Conservation (phyloP, 1,140 invertebrate species). For the Diachasmimorpha longicaudata region DNA sequence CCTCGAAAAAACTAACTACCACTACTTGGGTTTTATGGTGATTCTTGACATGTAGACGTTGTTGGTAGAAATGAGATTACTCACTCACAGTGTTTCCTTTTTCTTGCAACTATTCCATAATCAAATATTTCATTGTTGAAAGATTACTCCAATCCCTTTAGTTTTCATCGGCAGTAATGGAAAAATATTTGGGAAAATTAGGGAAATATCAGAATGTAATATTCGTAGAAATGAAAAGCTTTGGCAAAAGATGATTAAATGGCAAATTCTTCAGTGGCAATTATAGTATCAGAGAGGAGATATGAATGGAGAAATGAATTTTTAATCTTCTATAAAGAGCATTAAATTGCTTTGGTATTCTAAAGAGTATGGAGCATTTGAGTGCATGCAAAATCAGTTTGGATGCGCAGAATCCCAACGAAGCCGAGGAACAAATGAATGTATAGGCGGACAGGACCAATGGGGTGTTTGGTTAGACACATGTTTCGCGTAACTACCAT, state of each 20-base stretch:
- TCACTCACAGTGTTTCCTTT: neutral
- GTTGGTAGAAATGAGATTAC: constrained; percentile 10
- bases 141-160: neutral
- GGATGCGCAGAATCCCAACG: constrained; percentile 2
- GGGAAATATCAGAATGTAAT: neutral
- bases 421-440: constrained; percentile 17
- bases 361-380: constrained; percentile 11
- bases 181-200: constrained; percentile 4
- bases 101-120: neutral
- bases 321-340: neutral
- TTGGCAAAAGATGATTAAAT: neutral
- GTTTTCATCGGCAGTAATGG: neutral
- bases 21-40: neutral
- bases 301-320: neutral
- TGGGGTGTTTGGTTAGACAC: constrained; percentile 47
- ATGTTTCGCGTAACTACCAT: constrained; percentile 40
- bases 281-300: neutral
- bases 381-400: constrained; percentile 4
- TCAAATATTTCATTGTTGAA: neutral
- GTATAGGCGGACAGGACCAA: constrained; percentile 25
- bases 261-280: neutral
- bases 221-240: neutral
- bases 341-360: neutral
- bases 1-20: neutral
- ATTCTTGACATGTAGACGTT: neutral